Conservation (phyloP, 64 coral and sea anemone species). For the Catalaphyllia jardinei region DNA sequence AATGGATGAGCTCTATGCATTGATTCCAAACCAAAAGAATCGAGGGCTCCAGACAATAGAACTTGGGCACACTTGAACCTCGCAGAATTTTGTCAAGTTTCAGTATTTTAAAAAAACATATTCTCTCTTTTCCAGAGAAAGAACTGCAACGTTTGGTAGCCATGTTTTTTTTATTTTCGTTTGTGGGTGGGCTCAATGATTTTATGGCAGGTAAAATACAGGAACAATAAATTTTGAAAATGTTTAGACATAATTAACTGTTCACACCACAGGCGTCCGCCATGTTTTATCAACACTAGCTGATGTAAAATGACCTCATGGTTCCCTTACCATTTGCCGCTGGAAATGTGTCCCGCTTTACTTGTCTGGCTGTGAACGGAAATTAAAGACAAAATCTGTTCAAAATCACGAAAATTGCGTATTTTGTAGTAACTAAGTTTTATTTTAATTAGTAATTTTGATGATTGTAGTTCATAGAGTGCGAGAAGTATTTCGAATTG, state of each 20-base stretch:
- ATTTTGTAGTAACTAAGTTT: too few relatives aligned
- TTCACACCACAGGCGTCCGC: not conserved
- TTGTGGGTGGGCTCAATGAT: not conserved
- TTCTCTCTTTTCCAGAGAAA: not conserved
- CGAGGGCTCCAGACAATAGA: not conserved
- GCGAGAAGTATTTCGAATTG: too few relatives aligned
- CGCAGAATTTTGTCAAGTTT: not conserved
- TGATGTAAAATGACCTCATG: slow-evolving; percentile 42
- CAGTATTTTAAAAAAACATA: too few relatives aligned
- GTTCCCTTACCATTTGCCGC: slow-evolving; percentile 17
- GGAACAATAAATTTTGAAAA: slow-evolving; percentile 3
- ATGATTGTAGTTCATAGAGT: too few relatives aligned
- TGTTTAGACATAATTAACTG: slow-evolving; percentile 8
- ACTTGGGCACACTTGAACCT: not conserved
- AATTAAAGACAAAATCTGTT: not conserved
- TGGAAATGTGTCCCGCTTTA: slow-evolving; percentile 35
- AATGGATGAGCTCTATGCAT: not conserved
- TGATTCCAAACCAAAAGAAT: not conserved
- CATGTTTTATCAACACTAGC: slow-evolving; percentile 39
- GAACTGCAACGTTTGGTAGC: not conserved
- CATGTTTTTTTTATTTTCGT: not conserved
- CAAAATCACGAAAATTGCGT: not conserved
- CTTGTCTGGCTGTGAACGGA: slow-evolving; percentile 24
- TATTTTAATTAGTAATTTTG: too few relatives aligned
- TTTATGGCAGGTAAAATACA: not conserved